Percentiles rank a stretch among this genome's conserved stretches.
These are phyloP conservation scores for Parauchenoglanis ngamensis DNA, from an alignment of 2,797 vertebrate species.

Conservation along the genomic window DNA sequence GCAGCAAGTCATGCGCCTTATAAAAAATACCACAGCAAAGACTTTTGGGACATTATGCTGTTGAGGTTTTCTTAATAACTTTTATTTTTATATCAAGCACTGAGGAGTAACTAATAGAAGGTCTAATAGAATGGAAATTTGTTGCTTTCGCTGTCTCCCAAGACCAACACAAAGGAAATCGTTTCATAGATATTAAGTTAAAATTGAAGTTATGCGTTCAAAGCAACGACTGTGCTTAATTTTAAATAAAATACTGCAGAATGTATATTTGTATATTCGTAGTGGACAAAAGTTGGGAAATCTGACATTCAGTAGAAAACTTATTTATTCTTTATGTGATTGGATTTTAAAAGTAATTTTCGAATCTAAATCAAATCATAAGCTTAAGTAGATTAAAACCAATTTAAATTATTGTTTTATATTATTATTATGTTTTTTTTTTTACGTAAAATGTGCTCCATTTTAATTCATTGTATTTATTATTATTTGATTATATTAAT, in stretches of 20 bases:
- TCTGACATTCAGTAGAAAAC: no score
- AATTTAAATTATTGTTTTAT: not conserved
- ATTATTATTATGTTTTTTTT: not conserved
- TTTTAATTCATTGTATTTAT: not conserved
- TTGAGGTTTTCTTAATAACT: not conserved
- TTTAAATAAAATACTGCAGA: not conserved
- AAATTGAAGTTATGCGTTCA: not conserved
- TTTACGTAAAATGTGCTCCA: not conserved
- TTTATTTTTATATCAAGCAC: not conserved
- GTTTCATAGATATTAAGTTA: not conserved
- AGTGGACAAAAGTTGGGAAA: not conserved
- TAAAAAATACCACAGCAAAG: not conserved
- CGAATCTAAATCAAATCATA: not conserved
- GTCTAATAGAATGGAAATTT: not conserved
- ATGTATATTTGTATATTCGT: not conserved
- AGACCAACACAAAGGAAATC: not conserved
- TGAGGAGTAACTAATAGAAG: no score
- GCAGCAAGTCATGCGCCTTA: not conserved
- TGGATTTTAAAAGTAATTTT: not conserved
- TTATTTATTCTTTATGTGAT: no score
- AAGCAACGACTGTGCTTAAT: not conserved
- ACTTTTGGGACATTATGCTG: not conserved
- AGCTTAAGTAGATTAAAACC: not conserved
- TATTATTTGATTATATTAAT: not conserved
- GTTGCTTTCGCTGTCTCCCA: not conserved